A percentile compares a stretch with the other conserved stretches of the same genome.
phyloP scores from a whole-genome alignment of 1,140 invertebrate species.

The Grapholita molesta region DNA sequence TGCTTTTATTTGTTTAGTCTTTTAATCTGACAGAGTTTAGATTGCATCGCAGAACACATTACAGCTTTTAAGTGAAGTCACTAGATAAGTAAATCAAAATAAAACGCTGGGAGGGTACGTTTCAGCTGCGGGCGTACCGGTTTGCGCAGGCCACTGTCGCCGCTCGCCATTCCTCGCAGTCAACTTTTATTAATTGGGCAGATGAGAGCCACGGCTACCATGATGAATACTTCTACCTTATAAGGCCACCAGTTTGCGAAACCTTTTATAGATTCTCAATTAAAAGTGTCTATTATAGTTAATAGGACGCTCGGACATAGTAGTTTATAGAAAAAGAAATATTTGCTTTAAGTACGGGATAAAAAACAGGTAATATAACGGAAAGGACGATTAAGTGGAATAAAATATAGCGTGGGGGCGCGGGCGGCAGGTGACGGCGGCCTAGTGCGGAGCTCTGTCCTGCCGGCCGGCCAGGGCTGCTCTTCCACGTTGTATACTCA shows the following conservation, averaged over 20 bases:
- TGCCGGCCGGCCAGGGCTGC: background rate
- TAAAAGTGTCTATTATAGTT: slow-evolving; percentile 77
- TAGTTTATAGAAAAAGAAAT: slow-evolving; percentile 71
- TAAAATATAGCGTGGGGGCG: slow-evolving; percentile 77
- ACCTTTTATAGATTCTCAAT: slow-evolving; percentile 78
- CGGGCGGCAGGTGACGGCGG: slow-evolving; percentile 68
- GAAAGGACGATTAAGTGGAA: slow-evolving; percentile 77
- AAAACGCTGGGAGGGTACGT: slow-evolving; percentile 55
- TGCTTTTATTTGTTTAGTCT: background rate
- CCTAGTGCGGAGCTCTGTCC: slow-evolving; percentile 33
- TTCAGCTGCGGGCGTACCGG: slow-evolving; percentile 69
- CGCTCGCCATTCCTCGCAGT: slow-evolving; percentile 65
- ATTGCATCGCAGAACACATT: slow-evolving; percentile 32
- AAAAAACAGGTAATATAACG: slow-evolving; percentile 75
- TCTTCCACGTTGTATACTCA: background rate
- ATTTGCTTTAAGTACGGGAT: slow-evolving; percentile 72
- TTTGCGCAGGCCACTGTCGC: slow-evolving; percentile 54
- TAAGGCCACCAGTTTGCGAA: slow-evolving; percentile 69
- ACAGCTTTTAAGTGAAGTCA: slow-evolving; percentile 22
- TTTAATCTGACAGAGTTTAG: slow-evolving; percentile 27
- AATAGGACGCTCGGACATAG: slow-evolving; percentile 66
- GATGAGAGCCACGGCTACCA: slow-evolving; percentile 71
- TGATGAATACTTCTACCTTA: slow-evolving; percentile 72
- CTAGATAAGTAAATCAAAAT: slow-evolving; percentile 72
- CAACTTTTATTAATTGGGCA: slow-evolving; percentile 78